These are phyloP conservation scores for Microtus richardsoni DNA, from an alignment of 2,113 vertebrate genomes.

Conservation along the genomic window DNA sequence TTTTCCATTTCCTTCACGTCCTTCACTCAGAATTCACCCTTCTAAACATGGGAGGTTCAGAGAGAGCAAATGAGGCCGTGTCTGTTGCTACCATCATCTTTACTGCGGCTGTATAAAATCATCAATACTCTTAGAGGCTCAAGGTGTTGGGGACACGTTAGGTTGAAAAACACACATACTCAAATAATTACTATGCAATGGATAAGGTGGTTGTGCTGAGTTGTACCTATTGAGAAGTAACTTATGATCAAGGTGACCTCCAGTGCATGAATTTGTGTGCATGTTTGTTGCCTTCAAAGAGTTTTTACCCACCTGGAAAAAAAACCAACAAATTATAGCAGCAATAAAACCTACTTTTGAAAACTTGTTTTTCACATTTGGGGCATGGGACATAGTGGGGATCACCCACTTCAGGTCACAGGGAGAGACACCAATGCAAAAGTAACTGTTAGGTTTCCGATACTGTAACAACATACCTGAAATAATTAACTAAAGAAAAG, in stretches of 20 bases:
- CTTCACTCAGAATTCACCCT: not conserved
- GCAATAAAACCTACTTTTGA: not conserved
- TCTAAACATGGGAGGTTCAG: not conserved
- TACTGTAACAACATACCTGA: not conserved
- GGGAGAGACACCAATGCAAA: not conserved
- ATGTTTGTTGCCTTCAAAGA: not conserved
- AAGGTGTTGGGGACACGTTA: not conserved
- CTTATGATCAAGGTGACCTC: not conserved
- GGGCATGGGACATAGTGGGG: not conserved
- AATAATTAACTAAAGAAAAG: not conserved
- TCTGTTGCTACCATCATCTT: not conserved
- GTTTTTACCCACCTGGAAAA: not conserved
- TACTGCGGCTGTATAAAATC: not conserved
- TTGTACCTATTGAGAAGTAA: not conserved
- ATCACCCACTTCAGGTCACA: not conserved
- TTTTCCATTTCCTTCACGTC: conserved; percentile 23
- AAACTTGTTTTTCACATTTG: not conserved
- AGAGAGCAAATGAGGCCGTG: not conserved
- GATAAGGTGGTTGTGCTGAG: not conserved
- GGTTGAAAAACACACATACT: not conserved
- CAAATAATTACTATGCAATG: not conserved
- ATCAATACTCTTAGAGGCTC: not conserved
- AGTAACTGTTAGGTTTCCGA: not conserved
- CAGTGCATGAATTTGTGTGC: not conserved
- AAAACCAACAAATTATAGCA: not conserved